These are phyloP conservation scores for Philotrypesis tridentata DNA, from an alignment of 1,140 invertebrate genomes.

Conservation along the genomic window DNA sequence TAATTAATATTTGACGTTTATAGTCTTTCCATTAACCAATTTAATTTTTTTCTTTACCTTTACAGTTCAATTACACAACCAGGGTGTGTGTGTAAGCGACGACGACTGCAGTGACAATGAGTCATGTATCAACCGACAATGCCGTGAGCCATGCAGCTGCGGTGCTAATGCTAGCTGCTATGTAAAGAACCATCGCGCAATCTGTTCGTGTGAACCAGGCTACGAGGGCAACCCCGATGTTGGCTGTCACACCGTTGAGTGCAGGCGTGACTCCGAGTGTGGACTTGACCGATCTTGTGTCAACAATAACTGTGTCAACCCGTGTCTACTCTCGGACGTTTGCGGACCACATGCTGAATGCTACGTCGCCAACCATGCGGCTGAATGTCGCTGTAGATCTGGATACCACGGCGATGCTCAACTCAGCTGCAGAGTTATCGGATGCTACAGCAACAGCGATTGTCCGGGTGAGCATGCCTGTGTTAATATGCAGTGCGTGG, in stretches of 20 bases:
- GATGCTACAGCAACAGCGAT: constrained; percentile 91
- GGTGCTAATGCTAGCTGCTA: constrained; percentile 88
- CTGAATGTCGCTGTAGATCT: constrained; percentile 85
- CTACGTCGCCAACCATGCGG: constrained; percentile 81
- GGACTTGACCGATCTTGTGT: constrained; percentile 85
- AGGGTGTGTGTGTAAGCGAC: constrained; percentile 83
- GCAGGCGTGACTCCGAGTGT: constrained; percentile 86
- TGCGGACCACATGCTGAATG: constrained; percentile 91
- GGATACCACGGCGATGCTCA: constrained; percentile 89
- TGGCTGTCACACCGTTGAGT: constrained; percentile 85
- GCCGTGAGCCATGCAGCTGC: constrained; percentile 90
- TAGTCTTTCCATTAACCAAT: not conserved
- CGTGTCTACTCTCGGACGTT: constrained; percentile 83
- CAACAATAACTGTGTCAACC: constrained; percentile 88
- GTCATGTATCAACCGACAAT: constrained; percentile 89
- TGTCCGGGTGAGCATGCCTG: constrained; percentile 90
- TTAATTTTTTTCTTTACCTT: constrained; percentile 1
- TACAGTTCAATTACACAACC: constrained; percentile 77
- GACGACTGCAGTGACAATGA: constrained; percentile 85
- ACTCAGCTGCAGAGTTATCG: constrained; percentile 84
- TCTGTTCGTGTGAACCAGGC: constrained; percentile 88
- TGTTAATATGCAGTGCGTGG: constrained; percentile 88
- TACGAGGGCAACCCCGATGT: constrained; percentile 90
- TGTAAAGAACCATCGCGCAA: constrained; percentile 87
- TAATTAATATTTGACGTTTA: too few relatives aligned